phyloP scores from a whole-genome alignment of 2,797 vertebrate genomes.

The Merluccius polli region DNA sequence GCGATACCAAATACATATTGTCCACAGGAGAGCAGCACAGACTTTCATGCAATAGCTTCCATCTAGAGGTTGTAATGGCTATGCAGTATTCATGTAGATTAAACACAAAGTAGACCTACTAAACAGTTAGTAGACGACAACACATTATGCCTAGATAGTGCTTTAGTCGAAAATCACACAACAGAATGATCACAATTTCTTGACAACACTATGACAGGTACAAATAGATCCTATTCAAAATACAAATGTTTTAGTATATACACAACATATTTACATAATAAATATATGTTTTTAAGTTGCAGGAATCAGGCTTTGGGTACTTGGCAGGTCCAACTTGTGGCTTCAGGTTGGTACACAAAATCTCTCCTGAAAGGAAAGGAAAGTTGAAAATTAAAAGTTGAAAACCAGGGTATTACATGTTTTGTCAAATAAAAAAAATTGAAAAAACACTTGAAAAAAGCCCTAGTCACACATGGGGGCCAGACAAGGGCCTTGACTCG shows the following conservation, averaged over 20 bases:
- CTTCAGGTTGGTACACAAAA: constrained; percentile 66
- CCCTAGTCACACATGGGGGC: background rate
- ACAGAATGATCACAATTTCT: constrained; percentile 7
- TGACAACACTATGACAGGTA: constrained; percentile 5
- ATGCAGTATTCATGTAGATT: background rate
- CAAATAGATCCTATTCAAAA: constrained; percentile 20
- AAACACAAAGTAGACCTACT: background rate
- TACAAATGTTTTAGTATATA: constrained; percentile 44
- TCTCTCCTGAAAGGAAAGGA: constrained; percentile 65
- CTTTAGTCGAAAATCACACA: constrained; percentile 48
- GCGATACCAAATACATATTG: background rate
- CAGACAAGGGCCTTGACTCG: background rate
- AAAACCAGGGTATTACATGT: background rate
- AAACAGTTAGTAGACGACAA: background rate
- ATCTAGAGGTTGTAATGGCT: too few species aligned
- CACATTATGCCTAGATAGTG: constrained; percentile 43
- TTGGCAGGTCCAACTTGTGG: constrained; percentile 73
- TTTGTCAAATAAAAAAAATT: too few species aligned
- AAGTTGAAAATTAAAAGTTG: background rate
- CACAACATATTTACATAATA: constrained; percentile 59
- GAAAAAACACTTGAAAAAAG: background rate
- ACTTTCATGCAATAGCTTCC: background rate
- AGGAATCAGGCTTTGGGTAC: constrained; percentile 51
- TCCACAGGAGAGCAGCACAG: constrained; percentile 36
- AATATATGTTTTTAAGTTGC: constrained; percentile 38